Evolutionary conservation across 1,140 invertebrate species (phyloP), one percentile per base, ranked within the genome.

Genomic region (Heterodera carotae): DNA sequence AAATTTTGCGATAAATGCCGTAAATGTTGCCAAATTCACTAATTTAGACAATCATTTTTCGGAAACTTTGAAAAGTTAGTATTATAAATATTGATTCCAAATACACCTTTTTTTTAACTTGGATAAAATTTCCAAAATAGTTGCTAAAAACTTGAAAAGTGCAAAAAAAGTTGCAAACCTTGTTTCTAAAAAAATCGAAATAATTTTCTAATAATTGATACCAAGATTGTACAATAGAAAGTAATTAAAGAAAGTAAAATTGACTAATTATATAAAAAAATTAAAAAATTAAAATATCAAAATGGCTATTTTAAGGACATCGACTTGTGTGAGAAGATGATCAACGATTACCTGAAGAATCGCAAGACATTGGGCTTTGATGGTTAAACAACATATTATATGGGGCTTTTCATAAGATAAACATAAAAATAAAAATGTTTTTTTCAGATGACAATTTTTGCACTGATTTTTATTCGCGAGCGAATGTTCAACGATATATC

Each of bases 361-460:
- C 60, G 81, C 27, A 84, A 76, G 64, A 76, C 69, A 33, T 36
- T 84, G 22, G 80, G 82, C 25, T 82, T 78, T 60, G 82, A 83
- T 71, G 27, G 70, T 74, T 31, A 66, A 31, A 66, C 15, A 31
- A 66, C 6, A 12, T 66, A 18, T 34, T 8, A 31, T 25, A 25
- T 60, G 10, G 10, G 3, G 25, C 2, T 74, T 74, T 25, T 22
- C 33, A 60, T 18, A 2, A 22, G 15, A 18, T 22, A 22, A 56
- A 56, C 22, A 29, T 22, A 2, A 22, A 22, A 5, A 22, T 22
- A 56, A 15, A 56, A 56, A 22, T 5, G n/a, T n/a, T n/a, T n/a
- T n/a, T 43, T 43, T 62, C 22, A 25, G 53, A 36, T 29, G 1
- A 3, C 33, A 59, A 59, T 72, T n/a, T n/a, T 72, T 78, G 82